Conservation (phyloP, 2,797 vertebrate species). For the Hozukius guyotensis region DNA sequence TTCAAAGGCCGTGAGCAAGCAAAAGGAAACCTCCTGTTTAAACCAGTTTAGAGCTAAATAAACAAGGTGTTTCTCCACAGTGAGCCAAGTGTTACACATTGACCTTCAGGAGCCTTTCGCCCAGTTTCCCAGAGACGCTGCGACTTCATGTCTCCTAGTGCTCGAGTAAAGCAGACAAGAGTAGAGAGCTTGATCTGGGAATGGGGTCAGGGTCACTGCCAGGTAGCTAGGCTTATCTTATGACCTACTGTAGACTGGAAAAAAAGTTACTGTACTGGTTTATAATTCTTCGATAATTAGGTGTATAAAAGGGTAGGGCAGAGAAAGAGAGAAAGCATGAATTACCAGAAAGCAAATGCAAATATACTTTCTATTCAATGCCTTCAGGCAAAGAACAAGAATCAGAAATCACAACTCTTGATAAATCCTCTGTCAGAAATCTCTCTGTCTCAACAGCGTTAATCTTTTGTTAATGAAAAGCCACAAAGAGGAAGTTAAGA, state of each 20-base stretch:
- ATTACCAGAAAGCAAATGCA: not conserved
- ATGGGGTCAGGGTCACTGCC: constrained; percentile 15
- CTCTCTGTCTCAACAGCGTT: not conserved
- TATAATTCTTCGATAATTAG: not conserved
- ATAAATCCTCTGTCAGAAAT: not conserved
- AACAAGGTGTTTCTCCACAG: constrained; percentile 72
- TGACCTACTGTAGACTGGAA: constrained; percentile 7
- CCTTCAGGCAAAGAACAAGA: not conserved
- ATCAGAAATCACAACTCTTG: not conserved
- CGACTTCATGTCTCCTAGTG: constrained; percentile 43
- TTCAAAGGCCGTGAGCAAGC: constrained; percentile 20
- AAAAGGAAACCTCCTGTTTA: constrained; percentile 53
- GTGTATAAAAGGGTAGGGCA: not conserved
- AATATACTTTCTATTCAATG: not conserved
- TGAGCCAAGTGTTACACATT: constrained; percentile 69
- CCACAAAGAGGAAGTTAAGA: not conserved
- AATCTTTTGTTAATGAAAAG: not conserved
- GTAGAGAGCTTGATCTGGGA: constrained; percentile 9
- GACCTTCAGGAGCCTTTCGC: constrained; percentile 63
- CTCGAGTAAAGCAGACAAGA: constrained; percentile 13
- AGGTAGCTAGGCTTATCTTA: not conserved
- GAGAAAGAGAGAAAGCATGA: not conserved
- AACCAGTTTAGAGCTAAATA: constrained; percentile 56
- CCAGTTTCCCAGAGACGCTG: constrained; percentile 56
- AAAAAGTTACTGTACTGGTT: not conserved